These are phyloP conservation scores for Crambe crambe DNA, from an alignment of 37 sponge, comb jelly and placozoan species.

Conservation along the genomic window DNA sequence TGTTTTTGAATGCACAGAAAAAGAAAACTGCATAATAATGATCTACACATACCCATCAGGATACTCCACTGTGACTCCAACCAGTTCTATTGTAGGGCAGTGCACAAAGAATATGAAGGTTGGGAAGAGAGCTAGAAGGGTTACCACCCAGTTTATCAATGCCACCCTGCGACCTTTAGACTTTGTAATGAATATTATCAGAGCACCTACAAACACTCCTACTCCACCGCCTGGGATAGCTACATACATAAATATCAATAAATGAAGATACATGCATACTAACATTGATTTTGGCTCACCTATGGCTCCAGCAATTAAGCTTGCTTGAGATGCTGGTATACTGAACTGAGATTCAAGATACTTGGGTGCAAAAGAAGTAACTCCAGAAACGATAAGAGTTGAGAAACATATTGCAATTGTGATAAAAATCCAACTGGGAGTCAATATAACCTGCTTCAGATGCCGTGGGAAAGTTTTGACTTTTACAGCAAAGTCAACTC, in stretches of 20 bases:
- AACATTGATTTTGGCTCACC: constrained; percentile 16
- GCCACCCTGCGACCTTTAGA: constrained; percentile 23
- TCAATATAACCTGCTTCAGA: constrained; percentile 39
- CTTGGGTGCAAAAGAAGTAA: constrained; percentile 79
- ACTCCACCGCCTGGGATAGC: constrained; percentile 50
- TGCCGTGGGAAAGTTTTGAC: constrained; percentile 58
- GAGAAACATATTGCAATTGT: constrained; percentile 44
- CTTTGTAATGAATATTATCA: constrained; percentile 40
- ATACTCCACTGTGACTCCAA: constrained; percentile 36
- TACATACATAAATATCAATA: background rate
- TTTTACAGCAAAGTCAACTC: constrained; percentile 8
- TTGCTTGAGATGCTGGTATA: constrained; percentile 46
- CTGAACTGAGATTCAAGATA: constrained; percentile 80
- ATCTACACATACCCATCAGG: constrained; percentile 5
- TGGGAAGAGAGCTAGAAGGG: constrained; percentile 16
- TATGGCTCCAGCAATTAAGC: constrained; percentile 49
- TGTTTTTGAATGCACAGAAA: background rate
- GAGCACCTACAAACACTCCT: constrained; percentile 40
- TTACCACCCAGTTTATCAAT: constrained; percentile 11
- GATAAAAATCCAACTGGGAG: constrained; percentile 65
- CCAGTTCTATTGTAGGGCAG: constrained; percentile 29
- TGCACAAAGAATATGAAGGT: constrained; percentile 25
- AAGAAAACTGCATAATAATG: background rate
- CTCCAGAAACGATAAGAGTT: constrained; percentile 44
- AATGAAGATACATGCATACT: background rate